phyloP scores from a whole-genome alignment of 2,888 invertebrate genomes.

The Cotesia congregata region DNA sequence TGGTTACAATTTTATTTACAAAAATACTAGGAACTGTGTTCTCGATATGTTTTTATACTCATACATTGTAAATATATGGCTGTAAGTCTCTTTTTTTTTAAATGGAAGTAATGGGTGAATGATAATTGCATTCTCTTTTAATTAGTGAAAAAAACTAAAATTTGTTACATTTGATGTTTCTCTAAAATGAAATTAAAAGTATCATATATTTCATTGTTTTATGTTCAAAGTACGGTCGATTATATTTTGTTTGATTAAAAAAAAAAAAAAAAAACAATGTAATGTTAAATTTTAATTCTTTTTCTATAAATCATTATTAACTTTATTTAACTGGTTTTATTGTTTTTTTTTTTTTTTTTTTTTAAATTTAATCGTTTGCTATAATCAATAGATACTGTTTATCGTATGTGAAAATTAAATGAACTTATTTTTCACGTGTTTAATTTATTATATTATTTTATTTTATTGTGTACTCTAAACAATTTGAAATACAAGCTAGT shows the following conservation, averaged over 20 bases:
- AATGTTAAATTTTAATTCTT: background rate
- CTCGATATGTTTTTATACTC: slow-evolving; percentile 6
- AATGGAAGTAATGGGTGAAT: background rate
- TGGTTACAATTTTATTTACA: background rate
- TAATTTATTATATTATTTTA: background rate
- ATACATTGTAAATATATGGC: slow-evolving; percentile 12
- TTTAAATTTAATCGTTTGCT: background rate
- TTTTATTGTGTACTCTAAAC: background rate
- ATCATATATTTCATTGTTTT: slow-evolving; percentile 3
- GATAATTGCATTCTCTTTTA: background rate
- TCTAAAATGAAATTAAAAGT: background rate
- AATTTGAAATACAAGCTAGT: background rate
- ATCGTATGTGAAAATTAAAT: background rate
- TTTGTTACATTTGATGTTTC: background rate
- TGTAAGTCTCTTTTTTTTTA: background rate
- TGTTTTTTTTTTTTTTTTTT: background rate
- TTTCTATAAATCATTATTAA: background rate
- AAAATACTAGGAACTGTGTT: background rate
- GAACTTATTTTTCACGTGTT: background rate
- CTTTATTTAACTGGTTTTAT: no score
- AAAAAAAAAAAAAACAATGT: background rate
- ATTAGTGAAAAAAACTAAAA: background rate
- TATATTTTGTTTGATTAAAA: background rate
- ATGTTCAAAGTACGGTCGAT: background rate
- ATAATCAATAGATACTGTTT: background rate